These are phyloP conservation scores for Slavum lentiscoides DNA, from an alignment of 2,888 invertebrate species.

Conservation along the genomic window DNA sequence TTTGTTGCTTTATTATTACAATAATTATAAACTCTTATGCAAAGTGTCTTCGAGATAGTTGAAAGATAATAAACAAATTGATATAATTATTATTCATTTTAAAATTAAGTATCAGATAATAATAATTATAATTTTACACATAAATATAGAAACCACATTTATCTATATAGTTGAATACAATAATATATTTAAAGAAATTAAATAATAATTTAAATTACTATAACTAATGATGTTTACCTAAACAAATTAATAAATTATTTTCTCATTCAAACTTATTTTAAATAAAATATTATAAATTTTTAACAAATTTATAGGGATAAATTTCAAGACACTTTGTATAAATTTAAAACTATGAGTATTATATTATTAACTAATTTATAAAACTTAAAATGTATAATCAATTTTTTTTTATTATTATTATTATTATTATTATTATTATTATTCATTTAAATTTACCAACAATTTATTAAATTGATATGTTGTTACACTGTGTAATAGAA, in stretches of 20 bases:
- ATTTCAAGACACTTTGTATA: conserved; percentile 31
- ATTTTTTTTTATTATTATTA: neutral
- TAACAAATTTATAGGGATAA: neutral
- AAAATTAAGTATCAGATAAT: no score
- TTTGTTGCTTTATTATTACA: conserved; percentile 43
- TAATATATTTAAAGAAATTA: neutral
- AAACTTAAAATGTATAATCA: conserved; percentile 7
- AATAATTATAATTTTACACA: neutral
- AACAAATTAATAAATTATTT: neutral
- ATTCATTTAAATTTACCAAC: conserved; percentile 20
- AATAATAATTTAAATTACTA: neutral
- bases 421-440: no score
- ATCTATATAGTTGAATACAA: neutral
- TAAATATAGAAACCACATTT: neutral
- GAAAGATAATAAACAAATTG: neutral
- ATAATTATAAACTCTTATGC: conserved; percentile 4
- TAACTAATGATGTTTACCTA: no score
- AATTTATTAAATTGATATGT: conserved; percentile 8
- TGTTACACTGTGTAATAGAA: conserved; percentile 22
- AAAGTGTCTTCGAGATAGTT: conserved; percentile 8
- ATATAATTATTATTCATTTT: neutral
- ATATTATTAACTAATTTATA: conserved; percentile 40
- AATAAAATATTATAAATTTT: neutral
- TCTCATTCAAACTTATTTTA: no score
- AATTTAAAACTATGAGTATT: conserved; percentile 19